phyloP scores from a whole-genome alignment of 2,113 vertebrate species.

The Pomatostomus ruficeps region DNA sequence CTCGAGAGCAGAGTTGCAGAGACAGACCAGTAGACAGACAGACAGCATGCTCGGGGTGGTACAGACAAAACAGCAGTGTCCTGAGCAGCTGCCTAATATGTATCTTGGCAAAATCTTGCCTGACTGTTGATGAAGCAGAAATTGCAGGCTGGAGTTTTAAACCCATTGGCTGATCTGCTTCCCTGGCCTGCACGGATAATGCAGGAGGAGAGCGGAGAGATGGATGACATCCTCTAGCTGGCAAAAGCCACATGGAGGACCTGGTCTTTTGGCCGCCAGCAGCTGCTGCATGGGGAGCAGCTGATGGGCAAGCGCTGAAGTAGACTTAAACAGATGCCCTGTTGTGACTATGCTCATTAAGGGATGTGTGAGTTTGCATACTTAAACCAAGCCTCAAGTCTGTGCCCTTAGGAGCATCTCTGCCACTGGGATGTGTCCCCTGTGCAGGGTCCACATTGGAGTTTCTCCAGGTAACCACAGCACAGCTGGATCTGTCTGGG shows the following conservation, averaged over 20 bases:
- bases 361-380: background rate
- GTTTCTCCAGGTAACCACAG: background rate
- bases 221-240: background rate
- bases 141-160: background rate
- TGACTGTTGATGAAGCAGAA: background rate
- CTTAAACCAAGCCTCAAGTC: accelerated
- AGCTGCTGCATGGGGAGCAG: background rate
- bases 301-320: background rate
- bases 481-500: background rate
- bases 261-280: background rate
- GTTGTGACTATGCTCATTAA: background rate
- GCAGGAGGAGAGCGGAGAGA: background rate
- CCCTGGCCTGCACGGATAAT: background rate
- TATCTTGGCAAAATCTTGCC: conserved; percentile 1
- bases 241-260: background rate
- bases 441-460: background rate
- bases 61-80: conserved; percentile 20
- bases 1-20: background rate
- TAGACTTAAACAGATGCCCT: background rate
- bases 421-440: background rate
- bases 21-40: background rate
- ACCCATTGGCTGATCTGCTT: background rate
- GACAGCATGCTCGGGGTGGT: background rate
- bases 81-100: conserved; percentile 11
- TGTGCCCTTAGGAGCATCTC: background rate